Evolutionary conservation across 2,113 vertebrate genomes (phyloP).

Genomic region (Micromys minutus): DNA sequence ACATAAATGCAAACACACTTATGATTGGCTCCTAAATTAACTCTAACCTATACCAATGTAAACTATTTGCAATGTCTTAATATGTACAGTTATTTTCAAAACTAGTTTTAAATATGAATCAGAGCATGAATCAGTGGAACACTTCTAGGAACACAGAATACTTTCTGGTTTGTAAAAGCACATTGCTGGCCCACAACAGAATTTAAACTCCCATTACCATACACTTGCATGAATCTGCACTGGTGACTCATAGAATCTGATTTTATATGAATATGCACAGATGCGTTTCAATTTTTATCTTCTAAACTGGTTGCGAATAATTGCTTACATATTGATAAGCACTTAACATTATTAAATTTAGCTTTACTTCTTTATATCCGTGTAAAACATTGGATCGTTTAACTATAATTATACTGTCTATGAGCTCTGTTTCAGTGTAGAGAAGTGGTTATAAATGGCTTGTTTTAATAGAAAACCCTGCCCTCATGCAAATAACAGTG

Average conservation of each 20-base stretch:
- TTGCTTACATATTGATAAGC: neutral
- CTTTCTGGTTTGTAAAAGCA: neutral
- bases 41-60: neutral
- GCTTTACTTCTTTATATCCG: neutral
- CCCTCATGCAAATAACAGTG: neutral
- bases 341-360: neutral
- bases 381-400: neutral
- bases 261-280: neutral
- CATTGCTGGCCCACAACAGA: neutral
- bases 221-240: neutral
- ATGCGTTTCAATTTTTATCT: neutral
- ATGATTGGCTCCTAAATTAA: neutral
- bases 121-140: neutral
- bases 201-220: neutral
- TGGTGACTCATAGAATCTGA: neutral
- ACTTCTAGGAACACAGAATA: neutral
- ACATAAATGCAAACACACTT: neutral
- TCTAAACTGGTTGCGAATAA: neutral
- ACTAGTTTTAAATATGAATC: neutral
- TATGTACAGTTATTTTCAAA: neutral
- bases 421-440: neutral
- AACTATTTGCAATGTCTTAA: neutral
- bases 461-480: neutral
- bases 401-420: neutral
- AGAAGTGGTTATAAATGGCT: neutral